Evolutionary conservation across 2,113 vertebrate genomes (phyloP).

Genomic region (Pseudonaja textilis): DNA sequence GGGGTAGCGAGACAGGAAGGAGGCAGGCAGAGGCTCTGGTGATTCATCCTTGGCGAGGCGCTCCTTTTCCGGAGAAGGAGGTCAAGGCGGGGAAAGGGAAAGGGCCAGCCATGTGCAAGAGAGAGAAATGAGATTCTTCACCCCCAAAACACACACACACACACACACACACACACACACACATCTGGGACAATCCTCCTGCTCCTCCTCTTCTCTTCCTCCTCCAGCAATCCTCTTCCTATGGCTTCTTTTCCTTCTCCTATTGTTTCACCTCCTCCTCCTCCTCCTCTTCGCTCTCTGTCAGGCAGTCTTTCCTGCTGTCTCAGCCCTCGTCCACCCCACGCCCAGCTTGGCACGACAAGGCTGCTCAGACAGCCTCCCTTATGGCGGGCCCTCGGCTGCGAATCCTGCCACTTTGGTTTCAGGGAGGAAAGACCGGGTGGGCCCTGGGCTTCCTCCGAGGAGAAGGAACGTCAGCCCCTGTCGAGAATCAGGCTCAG

Average conservation of each 20-base stretch:
- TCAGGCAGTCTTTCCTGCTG: not conserved
- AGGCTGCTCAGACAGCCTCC: not conserved
- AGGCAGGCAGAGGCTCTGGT: not conserved
- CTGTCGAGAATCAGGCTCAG: no score
- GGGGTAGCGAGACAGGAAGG: slow-evolving; percentile 22
- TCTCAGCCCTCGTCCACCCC: not conserved
- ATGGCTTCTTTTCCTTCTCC: no score
- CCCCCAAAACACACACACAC: no score
- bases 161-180: no score
- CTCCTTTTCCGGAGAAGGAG: not conserved
- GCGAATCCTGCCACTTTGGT: not conserved
- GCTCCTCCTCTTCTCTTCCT: no score
- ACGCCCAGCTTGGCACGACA: accelerated
- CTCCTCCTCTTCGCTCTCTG: not conserved
- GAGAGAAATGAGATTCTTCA: not conserved
- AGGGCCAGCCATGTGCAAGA: not conserved
- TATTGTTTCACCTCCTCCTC: not conserved
- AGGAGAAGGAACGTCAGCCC: not conserved
- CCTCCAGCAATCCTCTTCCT: not conserved
- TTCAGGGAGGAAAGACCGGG: no score
- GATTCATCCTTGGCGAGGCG: slow-evolving; percentile 27
- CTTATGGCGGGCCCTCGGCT: not conserved
- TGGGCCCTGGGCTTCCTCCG: not conserved
- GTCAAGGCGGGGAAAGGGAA: not conserved
- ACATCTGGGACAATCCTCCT: not conserved